Percentiles rank a stretch among this genome's conserved stretches.
Conservation (phyloP, 2,113 vertebrate species). For the Dipodomys spectabilis region DNA sequence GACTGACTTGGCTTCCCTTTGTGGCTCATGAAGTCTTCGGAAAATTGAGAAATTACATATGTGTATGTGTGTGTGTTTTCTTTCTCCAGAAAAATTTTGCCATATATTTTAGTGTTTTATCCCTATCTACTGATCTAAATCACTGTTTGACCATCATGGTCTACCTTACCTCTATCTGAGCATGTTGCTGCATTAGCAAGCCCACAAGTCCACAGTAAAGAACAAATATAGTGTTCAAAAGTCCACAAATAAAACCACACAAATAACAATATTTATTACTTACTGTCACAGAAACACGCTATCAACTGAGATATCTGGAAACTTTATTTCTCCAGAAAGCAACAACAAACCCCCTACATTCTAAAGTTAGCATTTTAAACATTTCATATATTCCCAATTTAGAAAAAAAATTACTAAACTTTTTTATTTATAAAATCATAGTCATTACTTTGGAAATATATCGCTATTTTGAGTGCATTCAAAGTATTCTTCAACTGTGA, state of each 20-base stretch:
- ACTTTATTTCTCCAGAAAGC: background rate
- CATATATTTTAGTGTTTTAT: background rate
- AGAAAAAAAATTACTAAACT: background rate
- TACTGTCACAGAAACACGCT: background rate
- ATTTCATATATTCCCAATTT: background rate
- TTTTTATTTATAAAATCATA: background rate
- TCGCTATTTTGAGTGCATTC: background rate
- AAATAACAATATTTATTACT: background rate
- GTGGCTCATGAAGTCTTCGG: background rate
- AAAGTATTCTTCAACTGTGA: background rate
- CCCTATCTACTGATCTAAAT: background rate
- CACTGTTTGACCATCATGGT: background rate
- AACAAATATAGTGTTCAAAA: background rate
- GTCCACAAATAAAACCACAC: background rate
- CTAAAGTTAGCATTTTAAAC: background rate
- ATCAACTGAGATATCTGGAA: constrained; percentile 13
- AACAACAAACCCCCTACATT: background rate
- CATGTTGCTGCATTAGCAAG: background rate
- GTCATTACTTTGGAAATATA: constrained; percentile 8
- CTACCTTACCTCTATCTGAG: background rate
- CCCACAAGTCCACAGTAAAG: background rate
- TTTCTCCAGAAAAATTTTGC: background rate
- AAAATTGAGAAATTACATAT: background rate
- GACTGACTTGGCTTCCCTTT: background rate
- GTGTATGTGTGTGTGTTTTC: background rate